phyloP scores from a whole-genome alignment of 2,888 invertebrate species.

The Athalia circularis region DNA sequence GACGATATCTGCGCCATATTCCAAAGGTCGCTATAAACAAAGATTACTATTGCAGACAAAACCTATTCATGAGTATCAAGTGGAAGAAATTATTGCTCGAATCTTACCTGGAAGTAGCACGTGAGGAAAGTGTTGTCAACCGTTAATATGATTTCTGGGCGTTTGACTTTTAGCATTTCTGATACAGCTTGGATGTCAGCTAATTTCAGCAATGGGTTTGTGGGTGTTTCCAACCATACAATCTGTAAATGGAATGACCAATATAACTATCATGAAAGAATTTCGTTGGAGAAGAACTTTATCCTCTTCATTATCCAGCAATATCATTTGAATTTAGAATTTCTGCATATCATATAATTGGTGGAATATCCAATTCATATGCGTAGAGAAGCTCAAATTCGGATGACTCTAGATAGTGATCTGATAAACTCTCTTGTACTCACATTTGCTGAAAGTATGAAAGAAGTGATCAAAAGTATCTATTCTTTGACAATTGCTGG shows the following conservation, averaged over 20 bases:
- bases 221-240: constrained; percentile 96
- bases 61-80: not conserved
- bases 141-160: constrained; percentile 81
- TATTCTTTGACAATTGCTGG: constrained; percentile 12
- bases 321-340: not conserved
- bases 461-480: constrained; percentile 48
- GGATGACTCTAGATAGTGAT: no score
- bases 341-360: not conserved
- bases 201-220: constrained; percentile 96
- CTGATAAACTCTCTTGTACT: no score
- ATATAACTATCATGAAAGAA: constrained; percentile 2
- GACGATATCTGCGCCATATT: constrained; percentile 93
- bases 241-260: constrained; percentile 76
- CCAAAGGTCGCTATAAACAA: constrained; percentile 84
- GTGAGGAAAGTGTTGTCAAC: constrained; percentile 97
- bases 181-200: constrained; percentile 87
- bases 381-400: no score
- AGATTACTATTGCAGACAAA: constrained; percentile 5
- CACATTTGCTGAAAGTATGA: not conserved
- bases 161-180: constrained; percentile 77
- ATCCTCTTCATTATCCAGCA: not conserved
- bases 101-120: constrained; percentile 84
- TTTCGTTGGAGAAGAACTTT: not conserved
- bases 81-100: not conserved
- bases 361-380: not conserved